A percentile compares a stretch with the other conserved stretches of the same genome.
Conservation (phyloP, 2,888 invertebrate genomes). For the Crematogaster levior region DNA sequence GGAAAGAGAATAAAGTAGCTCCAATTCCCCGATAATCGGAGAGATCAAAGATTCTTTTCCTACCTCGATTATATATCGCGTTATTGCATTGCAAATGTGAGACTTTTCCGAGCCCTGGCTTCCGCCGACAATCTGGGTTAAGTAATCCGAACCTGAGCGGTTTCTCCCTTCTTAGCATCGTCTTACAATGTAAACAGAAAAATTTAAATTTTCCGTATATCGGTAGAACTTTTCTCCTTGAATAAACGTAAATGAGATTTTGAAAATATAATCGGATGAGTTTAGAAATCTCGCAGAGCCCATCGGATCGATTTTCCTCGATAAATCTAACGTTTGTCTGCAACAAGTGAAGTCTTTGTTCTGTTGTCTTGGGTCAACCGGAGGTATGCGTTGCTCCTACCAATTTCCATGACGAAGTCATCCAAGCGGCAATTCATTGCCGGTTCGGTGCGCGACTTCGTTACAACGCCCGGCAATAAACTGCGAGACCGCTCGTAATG, state of each 20-base stretch:
- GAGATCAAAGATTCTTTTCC: constrained; percentile 73
- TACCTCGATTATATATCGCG: constrained; percentile 32
- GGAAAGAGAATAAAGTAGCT: constrained; percentile 63
- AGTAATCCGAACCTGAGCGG: constrained; percentile 23
- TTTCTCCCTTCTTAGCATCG: not conserved
- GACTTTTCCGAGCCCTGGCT: constrained; percentile 7
- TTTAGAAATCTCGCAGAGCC: not conserved
- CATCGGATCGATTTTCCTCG: not conserved
- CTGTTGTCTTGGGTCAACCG: constrained; percentile 38
- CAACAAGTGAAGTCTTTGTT: constrained; percentile 10
- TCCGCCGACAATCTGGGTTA: constrained; percentile 34
- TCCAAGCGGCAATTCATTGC: constrained; percentile 66
- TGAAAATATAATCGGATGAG: not conserved
- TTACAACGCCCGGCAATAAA: constrained; percentile 56
- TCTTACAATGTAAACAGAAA: constrained; percentile 5
- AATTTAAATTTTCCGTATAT: not conserved
- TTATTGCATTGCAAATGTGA: constrained; percentile 37
- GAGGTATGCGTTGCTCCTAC: constrained; percentile 60
- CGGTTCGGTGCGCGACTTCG: constrained; percentile 61
- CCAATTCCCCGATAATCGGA: constrained; percentile 72
- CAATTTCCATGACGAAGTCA: constrained; percentile 66
- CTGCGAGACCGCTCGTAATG: constrained; percentile 45
- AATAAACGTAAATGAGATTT: not conserved
- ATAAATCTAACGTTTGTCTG: not conserved
- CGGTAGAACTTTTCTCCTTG: not conserved